These are phyloP conservation scores for Ochropacha duplaris DNA, from an alignment of 2,888 invertebrate species.

Conservation along the genomic window DNA sequence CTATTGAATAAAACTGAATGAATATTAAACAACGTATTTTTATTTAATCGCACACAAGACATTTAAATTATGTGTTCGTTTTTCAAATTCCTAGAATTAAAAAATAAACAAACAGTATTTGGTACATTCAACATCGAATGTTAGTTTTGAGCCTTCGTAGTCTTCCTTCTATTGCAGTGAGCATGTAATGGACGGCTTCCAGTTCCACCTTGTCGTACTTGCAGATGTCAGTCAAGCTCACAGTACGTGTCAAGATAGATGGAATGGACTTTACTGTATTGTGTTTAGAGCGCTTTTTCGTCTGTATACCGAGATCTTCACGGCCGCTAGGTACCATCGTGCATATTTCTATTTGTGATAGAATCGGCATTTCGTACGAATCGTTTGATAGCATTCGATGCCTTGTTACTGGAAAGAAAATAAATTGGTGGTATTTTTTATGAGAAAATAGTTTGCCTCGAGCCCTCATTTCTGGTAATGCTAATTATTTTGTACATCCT, in stretches of 20 bases:
- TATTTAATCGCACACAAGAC: not conserved
- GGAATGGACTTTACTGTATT: constrained; percentile 12
- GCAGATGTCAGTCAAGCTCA: constrained; percentile 54
- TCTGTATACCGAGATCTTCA: constrained; percentile 49
- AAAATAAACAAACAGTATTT: too few relatives aligned
- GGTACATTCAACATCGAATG: constrained; percentile 24
- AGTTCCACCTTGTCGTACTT: constrained; percentile 53
- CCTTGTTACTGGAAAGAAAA: constrained; percentile 46
- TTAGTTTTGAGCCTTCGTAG: constrained; percentile 56
- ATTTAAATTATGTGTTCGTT: not conserved
- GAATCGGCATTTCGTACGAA: constrained; percentile 14
- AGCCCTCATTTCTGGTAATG: too few relatives aligned
- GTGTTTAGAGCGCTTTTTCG: constrained; percentile 19
- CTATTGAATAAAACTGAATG: constrained; percentile 8
- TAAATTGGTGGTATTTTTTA: not conserved
- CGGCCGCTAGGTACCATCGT: constrained; percentile 65
- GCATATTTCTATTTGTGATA: constrained; percentile 35
- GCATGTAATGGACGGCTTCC: constrained; percentile 55
- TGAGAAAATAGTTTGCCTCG: too few relatives aligned
- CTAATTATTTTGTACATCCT: too few relatives aligned
- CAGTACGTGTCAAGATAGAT: constrained; percentile 36
- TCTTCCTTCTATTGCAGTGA: constrained; percentile 68
- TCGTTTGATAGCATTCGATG: constrained; percentile 38
- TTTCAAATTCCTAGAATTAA: not conserved
- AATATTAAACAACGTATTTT: not conserved